Evolutionary conservation across 1,140 invertebrate species (phyloP).

Genomic region (Steinernema feltiae): DNA sequence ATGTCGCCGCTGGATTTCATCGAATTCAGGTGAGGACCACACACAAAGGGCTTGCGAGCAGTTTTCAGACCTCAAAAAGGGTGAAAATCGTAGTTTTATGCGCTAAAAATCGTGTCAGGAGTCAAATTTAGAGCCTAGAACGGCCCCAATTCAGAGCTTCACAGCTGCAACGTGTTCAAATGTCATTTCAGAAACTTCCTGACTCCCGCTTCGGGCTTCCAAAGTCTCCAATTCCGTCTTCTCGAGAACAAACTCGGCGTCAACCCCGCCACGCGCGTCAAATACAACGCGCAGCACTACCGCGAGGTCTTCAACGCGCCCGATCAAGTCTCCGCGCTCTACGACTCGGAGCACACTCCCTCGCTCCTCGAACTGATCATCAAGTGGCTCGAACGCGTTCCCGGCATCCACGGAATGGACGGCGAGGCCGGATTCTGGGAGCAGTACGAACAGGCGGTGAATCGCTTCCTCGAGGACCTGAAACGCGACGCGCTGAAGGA

Average conservation of each 20-base stretch:
- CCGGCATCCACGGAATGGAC: conserved; percentile 69
- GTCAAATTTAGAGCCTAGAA: no score
- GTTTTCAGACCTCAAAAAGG: no score
- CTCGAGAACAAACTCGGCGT: conserved; percentile 94
- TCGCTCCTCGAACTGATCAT: conserved; percentile 73
- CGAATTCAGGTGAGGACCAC: conserved; percentile 72
- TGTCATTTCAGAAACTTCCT: conserved; percentile 68
- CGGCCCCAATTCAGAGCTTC: no score
- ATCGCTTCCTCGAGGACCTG: conserved; percentile 42
- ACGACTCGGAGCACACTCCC: conserved; percentile 73
- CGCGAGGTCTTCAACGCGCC: conserved; percentile 74
- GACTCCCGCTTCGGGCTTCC: conserved; percentile 90
- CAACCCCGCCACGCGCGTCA: conserved; percentile 74
- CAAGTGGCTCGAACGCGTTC: conserved; percentile 83
- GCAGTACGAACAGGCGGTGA: conserved; percentile 68
- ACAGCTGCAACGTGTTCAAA: no score
- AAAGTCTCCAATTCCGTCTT: conserved; percentile 88
- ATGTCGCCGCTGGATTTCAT: conserved; percentile 96
- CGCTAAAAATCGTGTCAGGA: no score
- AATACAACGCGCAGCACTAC: conserved; percentile 85
- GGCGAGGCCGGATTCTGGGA: conserved; percentile 86
- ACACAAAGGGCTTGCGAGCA: no score
- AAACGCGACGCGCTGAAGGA: conserved; percentile 31
- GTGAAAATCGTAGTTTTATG: no score
- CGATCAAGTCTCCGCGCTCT: conserved; percentile 68